Evolutionary conservation across 2,113 vertebrate species (phyloP).

Genomic region (Semnopithecus entellus): DNA sequence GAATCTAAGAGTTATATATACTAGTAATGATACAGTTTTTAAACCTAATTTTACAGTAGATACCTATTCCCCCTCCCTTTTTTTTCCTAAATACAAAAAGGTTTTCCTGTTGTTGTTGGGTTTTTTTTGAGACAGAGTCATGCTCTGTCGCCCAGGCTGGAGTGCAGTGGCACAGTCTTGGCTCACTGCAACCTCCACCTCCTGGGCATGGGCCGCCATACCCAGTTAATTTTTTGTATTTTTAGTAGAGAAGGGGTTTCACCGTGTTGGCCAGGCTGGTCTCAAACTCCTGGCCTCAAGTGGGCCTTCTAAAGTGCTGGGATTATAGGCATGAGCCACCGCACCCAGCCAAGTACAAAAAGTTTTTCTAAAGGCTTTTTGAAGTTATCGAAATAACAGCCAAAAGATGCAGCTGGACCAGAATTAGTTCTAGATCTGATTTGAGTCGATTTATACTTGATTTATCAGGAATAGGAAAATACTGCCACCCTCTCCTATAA

Average conservation of each 20-base stretch:
- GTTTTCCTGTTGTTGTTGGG: background rate
- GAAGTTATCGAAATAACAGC: constrained; percentile 35
- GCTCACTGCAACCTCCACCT: too few species aligned
- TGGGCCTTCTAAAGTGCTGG: too few species aligned
- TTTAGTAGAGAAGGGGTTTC: too few species aligned
- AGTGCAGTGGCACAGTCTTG: too few species aligned
- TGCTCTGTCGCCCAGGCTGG: too few species aligned
- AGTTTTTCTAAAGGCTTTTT: constrained; percentile 21
- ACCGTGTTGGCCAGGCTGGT: too few species aligned
- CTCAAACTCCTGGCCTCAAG: too few species aligned
- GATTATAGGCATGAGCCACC: too few species aligned
- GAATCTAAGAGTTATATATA: background rate
- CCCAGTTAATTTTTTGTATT: too few species aligned
- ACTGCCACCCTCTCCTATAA: background rate
- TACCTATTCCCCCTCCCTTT: background rate
- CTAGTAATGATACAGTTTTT: background rate
- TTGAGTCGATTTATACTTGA: background rate
- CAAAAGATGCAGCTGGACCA: background rate
- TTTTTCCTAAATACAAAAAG: background rate
- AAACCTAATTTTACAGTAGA: background rate
- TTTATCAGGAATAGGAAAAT: background rate
- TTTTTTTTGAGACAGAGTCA: too few species aligned
- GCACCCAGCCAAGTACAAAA: background rate
- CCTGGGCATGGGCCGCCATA: too few species aligned
- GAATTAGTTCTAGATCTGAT: background rate